Conservation (phyloP, 2,797 vertebrate species). For the Acridotheres tristis region DNA sequence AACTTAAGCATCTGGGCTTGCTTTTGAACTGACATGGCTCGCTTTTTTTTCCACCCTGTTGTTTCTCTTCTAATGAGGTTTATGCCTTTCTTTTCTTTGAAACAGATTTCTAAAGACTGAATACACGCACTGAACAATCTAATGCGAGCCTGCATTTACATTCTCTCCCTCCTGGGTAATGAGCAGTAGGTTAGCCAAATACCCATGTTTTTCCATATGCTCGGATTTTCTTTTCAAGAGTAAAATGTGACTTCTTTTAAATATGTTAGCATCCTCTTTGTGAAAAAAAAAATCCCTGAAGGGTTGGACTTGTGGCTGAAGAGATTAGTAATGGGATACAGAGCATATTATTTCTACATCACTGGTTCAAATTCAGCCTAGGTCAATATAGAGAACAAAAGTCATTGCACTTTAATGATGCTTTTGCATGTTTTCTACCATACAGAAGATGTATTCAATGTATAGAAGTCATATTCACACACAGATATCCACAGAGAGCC, state of each 20-base stretch:
- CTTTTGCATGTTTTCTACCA: not conserved
- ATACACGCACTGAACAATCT: not conserved
- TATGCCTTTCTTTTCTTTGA: conserved; percentile 24
- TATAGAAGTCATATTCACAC: not conserved
- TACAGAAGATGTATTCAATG: not conserved
- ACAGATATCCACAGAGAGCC: not conserved
- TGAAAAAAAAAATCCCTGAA: not conserved
- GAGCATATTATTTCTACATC: conserved; percentile 36
- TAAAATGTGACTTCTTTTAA: not conserved
- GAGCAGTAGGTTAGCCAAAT: conserved; percentile 1
- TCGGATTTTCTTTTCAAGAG: not conserved
- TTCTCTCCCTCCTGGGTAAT: conserved; percentile 10
- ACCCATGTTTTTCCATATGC: not conserved
- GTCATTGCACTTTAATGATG: not conserved
- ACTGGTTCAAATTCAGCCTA: conserved; percentile 25
- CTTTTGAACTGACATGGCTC: not conserved
- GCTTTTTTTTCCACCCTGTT: conserved; percentile 12
- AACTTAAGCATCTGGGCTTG: conserved; percentile 49
- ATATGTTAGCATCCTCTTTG: not conserved
- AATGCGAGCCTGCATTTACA: not conserved
- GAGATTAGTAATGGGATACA: conserved; percentile 46
- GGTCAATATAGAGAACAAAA: conserved; percentile 18
- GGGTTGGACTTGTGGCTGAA: conserved; percentile 10
- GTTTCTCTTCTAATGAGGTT: conserved; percentile 54
- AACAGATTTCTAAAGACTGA: conserved; percentile 48